Base-by-base conservation (phyloP, 2,113 vertebrate genomes). In the Phaethon lepturus region DNA sequence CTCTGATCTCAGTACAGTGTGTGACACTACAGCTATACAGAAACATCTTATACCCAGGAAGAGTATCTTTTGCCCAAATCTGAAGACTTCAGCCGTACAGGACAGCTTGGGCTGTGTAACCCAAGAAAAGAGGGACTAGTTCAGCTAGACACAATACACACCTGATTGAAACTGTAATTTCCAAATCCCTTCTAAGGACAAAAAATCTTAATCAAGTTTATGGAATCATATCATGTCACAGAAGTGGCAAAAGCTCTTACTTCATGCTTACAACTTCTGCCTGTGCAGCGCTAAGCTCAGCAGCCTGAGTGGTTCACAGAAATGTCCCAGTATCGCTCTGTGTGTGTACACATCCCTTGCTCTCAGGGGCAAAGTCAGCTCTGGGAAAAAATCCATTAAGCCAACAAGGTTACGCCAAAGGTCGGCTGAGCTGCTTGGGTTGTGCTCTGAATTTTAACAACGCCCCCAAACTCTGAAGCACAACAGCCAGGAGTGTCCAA, bases 371-470 rank as follows among this genome's bases (percentile, higher is more conserved):
- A 90, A 97, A 95, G 89, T 93, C 87, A 83, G 87, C 62, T 80
- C 79, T 58, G 26, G 75, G 88, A 94, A 38, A 77, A 68, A 85
- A 96, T 73, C 79, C 29, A 93, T 92, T 73, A 85, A 88, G 53
- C 35, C 77, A 76, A 56, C 44, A 82, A 60, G n/a, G 76, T 71
- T 81, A 60, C 0, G 2, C 60, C 40, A 84, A 62, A 47, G 50
- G 83, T 90, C 6, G 0, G 59, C 10, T 53, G 62, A 91, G 74
- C 87, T 47, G 66, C 80, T 93, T 0, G 1, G 55, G 86, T 5
- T 89, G 89, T 94, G 89, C 66, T 93, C 77, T 88, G 95, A 93
- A 94, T 97, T 90, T 94, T 93, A 96, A 96, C 81, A 86, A 55
- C 2, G 9, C 45, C 28, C 25, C 28, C 14, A 31, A 66, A 82